Evolutionary conservation across 35 echinoderm and acorn worm genomes (phyloP).

Genomic region (Strongylocentrotus purpuratus): DNA sequence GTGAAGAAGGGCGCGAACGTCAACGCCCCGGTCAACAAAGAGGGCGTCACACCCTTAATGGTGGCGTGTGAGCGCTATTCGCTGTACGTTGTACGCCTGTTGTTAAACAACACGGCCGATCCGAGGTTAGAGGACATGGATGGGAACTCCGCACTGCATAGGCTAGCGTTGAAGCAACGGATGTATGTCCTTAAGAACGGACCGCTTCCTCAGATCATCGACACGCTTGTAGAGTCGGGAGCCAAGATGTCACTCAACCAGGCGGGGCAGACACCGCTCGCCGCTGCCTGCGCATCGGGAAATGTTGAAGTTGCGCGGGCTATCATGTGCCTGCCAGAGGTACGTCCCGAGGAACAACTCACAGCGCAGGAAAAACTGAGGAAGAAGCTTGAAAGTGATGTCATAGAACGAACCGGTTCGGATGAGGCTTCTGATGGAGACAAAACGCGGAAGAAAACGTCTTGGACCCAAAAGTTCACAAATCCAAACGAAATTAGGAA

Average conservation of each 20-base stretch:
- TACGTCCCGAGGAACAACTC: neutral
- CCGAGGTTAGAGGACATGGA: slow-evolving; percentile 23
- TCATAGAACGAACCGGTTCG: neutral
- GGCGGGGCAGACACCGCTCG: neutral
- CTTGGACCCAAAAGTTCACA: neutral
- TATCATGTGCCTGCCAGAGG: slow-evolving; percentile 27
- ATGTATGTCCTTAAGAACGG: slow-evolving; percentile 37
- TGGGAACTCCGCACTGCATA: slow-evolving; percentile 21
- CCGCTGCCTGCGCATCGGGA: neutral
- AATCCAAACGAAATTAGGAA: slow-evolving; percentile 37
- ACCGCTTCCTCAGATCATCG: slow-evolving; percentile 41
- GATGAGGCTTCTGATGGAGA: neutral
- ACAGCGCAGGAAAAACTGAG: slow-evolving; percentile 38
- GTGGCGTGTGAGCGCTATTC: slow-evolving; percentile 3
- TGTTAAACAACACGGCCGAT: neutral
- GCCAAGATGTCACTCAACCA: slow-evolving; percentile 5
- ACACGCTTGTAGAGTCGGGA: neutral
- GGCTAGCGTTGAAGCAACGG: neutral
- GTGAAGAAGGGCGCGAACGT: neutral
- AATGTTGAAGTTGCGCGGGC: slow-evolving; percentile 22
- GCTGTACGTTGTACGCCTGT: neutral
- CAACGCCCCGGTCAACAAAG: neutral
- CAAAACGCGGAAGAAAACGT: neutral
- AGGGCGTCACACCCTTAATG: slow-evolving; percentile 36
- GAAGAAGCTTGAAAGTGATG: slow-evolving; percentile 29